These are phyloP conservation scores for Epinephelus coioides DNA, from an alignment of 2,797 vertebrate species.

Conservation along the genomic window DNA sequence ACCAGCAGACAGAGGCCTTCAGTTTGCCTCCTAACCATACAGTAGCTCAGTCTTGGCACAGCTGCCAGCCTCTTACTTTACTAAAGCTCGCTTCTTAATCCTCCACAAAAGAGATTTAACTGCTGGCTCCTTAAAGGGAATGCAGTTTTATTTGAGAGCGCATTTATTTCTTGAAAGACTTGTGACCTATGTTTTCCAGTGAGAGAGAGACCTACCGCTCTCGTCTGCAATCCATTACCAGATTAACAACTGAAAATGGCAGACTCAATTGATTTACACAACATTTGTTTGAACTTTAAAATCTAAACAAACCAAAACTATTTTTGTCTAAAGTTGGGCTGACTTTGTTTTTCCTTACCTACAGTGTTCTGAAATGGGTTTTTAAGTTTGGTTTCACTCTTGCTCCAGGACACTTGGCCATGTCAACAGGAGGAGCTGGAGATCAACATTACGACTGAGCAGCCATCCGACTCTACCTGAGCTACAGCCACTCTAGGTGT, in stretches of 20 bases:
- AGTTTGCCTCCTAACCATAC: conserved; percentile 43
- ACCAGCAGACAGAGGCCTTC: conserved; percentile 54
- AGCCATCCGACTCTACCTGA: not conserved
- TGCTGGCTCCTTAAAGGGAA: conserved; percentile 29
- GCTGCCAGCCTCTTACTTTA: conserved; percentile 50
- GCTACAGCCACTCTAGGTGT: too few species aligned
- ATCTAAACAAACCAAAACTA: conserved; percentile 1
- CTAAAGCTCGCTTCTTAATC: conserved; percentile 48
- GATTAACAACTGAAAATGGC: conserved; percentile 2
- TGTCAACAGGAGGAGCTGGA: not conserved
- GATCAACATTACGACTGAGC: too few species aligned
- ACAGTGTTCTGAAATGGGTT: not conserved
- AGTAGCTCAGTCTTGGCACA: conserved; percentile 52
- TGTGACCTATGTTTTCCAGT: conserved; percentile 16
- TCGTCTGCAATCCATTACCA: conserved; percentile 21
- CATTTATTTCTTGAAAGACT: conserved; percentile 29
- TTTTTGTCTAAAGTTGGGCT: not conserved
- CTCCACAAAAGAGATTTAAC: conserved; percentile 43
- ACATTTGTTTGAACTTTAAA: not conserved
- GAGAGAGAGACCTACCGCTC: conserved; percentile 2
- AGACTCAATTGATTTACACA: conserved; percentile 1
- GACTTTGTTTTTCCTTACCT: not conserved
- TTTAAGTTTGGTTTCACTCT: not conserved
- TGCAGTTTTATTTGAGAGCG: conserved; percentile 22
- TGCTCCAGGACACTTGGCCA: not conserved